Evolutionary conservation across 2,888 invertebrate genomes (phyloP).

Genomic region (Margaritifera margaritifera): DNA sequence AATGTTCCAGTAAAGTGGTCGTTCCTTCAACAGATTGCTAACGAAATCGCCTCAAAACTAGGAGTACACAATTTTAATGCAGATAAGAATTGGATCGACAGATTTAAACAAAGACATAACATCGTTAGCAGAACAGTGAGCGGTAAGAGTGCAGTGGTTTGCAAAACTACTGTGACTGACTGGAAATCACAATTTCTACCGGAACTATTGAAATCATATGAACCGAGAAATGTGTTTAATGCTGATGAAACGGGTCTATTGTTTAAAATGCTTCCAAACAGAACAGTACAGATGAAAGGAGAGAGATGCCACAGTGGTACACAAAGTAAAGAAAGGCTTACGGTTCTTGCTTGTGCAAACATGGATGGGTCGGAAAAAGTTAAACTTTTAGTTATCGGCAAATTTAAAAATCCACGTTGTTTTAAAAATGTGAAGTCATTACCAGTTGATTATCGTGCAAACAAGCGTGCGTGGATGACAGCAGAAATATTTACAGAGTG

Average conservation of each 20-base stretch:
- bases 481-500: slow-evolving; percentile 12
- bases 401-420: slow-evolving; percentile 22
- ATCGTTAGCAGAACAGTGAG: no score
- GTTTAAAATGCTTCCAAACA: slow-evolving; percentile 27
- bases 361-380: slow-evolving; percentile 27
- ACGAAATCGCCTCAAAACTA: no score
- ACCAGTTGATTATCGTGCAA: slow-evolving; percentile 11
- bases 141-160: no score
- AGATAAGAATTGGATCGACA: no score
- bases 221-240: slow-evolving; percentile 23
- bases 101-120: no score
- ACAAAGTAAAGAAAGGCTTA: slow-evolving; percentile 31
- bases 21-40: no score
- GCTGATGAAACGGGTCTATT: slow-evolving; percentile 30
- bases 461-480: slow-evolving; percentile 18
- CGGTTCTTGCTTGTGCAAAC: slow-evolving; percentile 22
- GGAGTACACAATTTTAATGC: no score
- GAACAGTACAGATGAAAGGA: slow-evolving; percentile 24
- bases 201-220: slow-evolving; percentile 5
- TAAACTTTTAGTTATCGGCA: slow-evolving; percentile 31
- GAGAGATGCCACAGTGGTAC: slow-evolving; percentile 24
- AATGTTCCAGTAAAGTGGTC: no score
- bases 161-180: no score
- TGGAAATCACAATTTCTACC: not conserved
- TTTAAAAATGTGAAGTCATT: slow-evolving; percentile 13